Percentiles rank a stretch among this genome's conserved stretches.
Conservation (phyloP, 2,888 invertebrate genomes). For the Myopa testacea region DNA sequence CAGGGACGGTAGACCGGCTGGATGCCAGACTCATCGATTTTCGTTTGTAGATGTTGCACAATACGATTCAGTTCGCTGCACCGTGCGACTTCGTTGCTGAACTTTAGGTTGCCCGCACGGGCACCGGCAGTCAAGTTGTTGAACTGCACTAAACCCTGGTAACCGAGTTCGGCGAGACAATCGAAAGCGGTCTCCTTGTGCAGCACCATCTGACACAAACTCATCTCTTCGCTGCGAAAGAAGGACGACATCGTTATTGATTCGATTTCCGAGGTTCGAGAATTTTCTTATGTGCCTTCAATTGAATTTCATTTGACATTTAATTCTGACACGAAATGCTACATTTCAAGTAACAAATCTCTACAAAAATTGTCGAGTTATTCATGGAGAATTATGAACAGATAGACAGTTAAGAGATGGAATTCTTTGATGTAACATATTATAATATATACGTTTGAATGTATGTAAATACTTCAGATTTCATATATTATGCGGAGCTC, state of each 20-base stretch:
- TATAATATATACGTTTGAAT: too few species aligned
- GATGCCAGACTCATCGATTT: constrained; percentile 50
- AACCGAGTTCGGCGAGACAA: constrained; percentile 55
- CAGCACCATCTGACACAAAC: constrained; percentile 54
- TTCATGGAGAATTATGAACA: neutral
- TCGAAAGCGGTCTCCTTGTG: constrained; percentile 57
- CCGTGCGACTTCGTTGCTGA: constrained; percentile 47
- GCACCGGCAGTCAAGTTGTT: constrained; percentile 48
- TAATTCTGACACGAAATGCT: too few species aligned
- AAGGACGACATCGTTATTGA: constrained; percentile 42
- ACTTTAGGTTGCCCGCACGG: constrained; percentile 51
- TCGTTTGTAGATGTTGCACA: constrained; percentile 49
- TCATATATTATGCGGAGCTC: too few species aligned
- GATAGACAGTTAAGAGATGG: neutral
- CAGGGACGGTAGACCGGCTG: constrained; percentile 46
- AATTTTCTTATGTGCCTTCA: neutral
- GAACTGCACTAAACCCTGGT: constrained; percentile 56
- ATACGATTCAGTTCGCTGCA: constrained; percentile 57
- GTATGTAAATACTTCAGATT: too few species aligned
- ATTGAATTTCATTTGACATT: neutral
- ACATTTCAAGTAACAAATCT: neutral
- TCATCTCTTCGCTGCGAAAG: constrained; percentile 60
- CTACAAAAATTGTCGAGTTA: neutral
- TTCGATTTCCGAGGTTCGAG: neutral
- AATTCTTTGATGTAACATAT: too few species aligned